Evolutionary conservation across 2,113 vertebrate species (phyloP), one percentile per base, ranked within the genome.

Genomic region (Phainopepla nitens): DNA sequence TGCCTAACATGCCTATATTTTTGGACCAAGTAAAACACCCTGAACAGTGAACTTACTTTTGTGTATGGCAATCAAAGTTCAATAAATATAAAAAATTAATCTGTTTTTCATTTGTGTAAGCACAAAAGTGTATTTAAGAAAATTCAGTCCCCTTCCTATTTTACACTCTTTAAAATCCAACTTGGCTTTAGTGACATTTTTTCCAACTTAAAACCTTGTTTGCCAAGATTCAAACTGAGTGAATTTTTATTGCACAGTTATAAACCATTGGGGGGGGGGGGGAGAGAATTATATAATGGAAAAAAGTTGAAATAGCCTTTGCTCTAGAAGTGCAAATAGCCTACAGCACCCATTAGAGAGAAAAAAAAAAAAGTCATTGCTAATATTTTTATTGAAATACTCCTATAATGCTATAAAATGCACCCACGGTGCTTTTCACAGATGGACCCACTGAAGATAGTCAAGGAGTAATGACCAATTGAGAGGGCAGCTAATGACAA

Each of bases 261-360:
- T 44, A 97, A 96, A 79, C 58, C 76, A 62, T 68, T 87, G 83
- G 36, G 1, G 23, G 44, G 41, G 56, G 57, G 9, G 42, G 42
- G 42, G 20, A 47, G 65, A 87, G 78, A 87, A 92, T 95, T 96
- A 95, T 93, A 96, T 92, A 91, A 95, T 97, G 94, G 96, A 97
- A 97, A 95, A 94, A 97, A 57, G 20, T 82, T 91, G 90, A 92
- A 93, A 93, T 92, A 86, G n/a, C 47, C 51, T 85, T 93, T 71
- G 65, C 75, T 96, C 66, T 56, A 51, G 56, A 80, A 91, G 77
- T 82, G 68, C 51, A 94, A 95, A 94, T 72, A 89, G 71, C 82
- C 76, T 84, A 87, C 69, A 94, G 75, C 76, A 89, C 57, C 88
- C 68, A 82, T 78, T 87, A 89, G 60, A 75, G 31, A 81, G 51